phyloP scores from a whole-genome alignment of 2,797 vertebrate species.

The Triplophysa bombifrons region DNA sequence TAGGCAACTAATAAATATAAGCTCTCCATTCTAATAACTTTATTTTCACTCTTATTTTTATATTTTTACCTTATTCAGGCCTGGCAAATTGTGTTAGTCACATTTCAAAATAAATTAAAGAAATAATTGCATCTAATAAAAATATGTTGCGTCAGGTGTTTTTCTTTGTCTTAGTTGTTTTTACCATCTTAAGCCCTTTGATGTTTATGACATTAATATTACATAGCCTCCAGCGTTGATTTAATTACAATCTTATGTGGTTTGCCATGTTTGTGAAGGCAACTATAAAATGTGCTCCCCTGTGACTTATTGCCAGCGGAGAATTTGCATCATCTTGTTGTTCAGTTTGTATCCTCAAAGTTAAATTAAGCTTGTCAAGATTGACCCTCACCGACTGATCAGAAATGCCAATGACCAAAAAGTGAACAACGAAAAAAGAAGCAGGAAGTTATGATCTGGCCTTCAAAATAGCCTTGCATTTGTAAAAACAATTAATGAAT shows the following conservation, averaged over 20 bases:
- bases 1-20: no score
- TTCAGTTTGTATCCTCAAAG: slow-evolving; percentile 25
- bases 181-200: slow-evolving; percentile 47
- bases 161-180: slow-evolving; percentile 67
- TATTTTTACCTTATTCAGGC: not conserved
- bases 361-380: slow-evolving; percentile 10
- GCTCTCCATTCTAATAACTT: no score
- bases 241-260: slow-evolving; percentile 63
- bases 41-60: not conserved
- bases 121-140: slow-evolving; percentile 33
- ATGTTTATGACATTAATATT: slow-evolving; percentile 48
- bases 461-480: no score
- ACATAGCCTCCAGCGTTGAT: slow-evolving; percentile 51
- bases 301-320: not conserved
- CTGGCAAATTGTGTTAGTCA: not conserved
- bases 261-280: slow-evolving; percentile 14
- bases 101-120: not conserved
- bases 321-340: slow-evolving; percentile 23
- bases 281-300: slow-evolving; percentile 16
- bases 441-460: no score
- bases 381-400: not conserved
- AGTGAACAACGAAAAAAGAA: no score
- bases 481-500: no score
- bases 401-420: no score
- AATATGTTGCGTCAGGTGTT: slow-evolving; percentile 57